Conservation (phyloP, 2,888 invertebrate species). For the Hofmannophila pseudospretella region DNA sequence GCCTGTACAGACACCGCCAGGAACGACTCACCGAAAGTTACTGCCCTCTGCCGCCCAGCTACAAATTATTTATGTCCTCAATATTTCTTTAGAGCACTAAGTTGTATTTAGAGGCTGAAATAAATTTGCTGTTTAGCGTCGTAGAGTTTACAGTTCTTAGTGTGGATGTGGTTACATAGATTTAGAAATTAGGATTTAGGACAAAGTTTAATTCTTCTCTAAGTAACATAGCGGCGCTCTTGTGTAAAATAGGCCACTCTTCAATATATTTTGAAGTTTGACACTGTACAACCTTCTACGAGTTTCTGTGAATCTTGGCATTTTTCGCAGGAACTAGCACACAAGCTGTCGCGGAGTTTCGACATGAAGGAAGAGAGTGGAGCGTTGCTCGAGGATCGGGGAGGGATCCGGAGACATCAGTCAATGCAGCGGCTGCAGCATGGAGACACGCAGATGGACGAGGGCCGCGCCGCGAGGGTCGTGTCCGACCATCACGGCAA, state of each 20-base stretch:
- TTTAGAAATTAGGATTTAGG: slow-evolving; percentile 47
- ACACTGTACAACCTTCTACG: background rate
- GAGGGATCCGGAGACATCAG: slow-evolving; percentile 84
- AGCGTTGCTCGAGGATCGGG: slow-evolving; percentile 81
- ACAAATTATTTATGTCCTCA: slow-evolving; percentile 59
- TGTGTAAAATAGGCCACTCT: slow-evolving; percentile 14
- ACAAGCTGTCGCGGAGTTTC: slow-evolving; percentile 91
- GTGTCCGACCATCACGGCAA: slow-evolving; percentile 92
- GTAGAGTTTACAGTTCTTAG: slow-evolving; percentile 63
- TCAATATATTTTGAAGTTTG: background rate
- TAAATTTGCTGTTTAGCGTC: slow-evolving; percentile 65
- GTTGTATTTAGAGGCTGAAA: slow-evolving; percentile 70
- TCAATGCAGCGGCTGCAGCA: slow-evolving; percentile 86
- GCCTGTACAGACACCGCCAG: slow-evolving; percentile 14
- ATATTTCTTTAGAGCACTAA: slow-evolving; percentile 60
- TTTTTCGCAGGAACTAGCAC: slow-evolving; percentile 86
- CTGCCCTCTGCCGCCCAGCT: slow-evolving; percentile 72
- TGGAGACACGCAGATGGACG: slow-evolving; percentile 74
- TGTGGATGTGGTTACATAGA: slow-evolving; percentile 60
- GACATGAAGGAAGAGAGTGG: slow-evolving; percentile 92
- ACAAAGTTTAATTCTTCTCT: slow-evolving; percentile 10
- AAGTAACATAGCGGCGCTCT: slow-evolving; percentile 11
- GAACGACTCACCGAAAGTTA: slow-evolving; percentile 39
- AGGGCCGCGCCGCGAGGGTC: slow-evolving; percentile 79
- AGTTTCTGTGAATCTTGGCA: background rate